Conservation (phyloP, 2,797 vertebrate species). For the Pseudomugil tenellus region DNA sequence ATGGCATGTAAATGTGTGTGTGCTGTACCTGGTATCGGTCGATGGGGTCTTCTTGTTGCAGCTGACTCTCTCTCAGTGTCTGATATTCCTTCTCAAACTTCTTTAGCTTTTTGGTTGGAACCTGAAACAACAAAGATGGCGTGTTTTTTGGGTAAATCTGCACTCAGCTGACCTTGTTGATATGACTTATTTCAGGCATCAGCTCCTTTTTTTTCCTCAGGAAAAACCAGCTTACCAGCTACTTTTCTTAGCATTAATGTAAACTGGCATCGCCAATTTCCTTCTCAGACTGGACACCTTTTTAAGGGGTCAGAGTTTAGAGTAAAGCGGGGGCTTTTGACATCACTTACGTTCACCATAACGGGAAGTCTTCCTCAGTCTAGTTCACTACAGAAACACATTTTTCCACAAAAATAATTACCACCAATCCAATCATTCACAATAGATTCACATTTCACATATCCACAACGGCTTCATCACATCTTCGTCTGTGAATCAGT, state of each 20-base stretch:
- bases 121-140: constrained; percentile 76
- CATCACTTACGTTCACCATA: neutral
- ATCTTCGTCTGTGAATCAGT: constrained; percentile 3
- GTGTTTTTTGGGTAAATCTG: neutral
- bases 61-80: constrained; percentile 92
- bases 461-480: neutral
- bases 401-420: neutral
- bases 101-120: constrained; percentile 98
- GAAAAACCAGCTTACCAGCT: neutral
- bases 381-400: neutral
- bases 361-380: neutral
- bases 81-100: constrained; percentile 99
- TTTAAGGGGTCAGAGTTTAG: neutral
- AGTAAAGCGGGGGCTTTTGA: neutral
- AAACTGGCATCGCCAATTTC: neutral
- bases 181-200: neutral
- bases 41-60: constrained; percentile 97
- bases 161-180: neutral
- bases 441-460: neutral
- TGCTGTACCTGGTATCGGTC: constrained; percentile 90
- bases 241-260: no score
- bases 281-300: neutral
- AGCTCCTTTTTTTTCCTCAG: neutral
- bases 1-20: neutral
- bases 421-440: neutral